These are phyloP conservation scores for Alethe diademata DNA, from an alignment of 2,113 vertebrate species.

Conservation along the genomic window DNA sequence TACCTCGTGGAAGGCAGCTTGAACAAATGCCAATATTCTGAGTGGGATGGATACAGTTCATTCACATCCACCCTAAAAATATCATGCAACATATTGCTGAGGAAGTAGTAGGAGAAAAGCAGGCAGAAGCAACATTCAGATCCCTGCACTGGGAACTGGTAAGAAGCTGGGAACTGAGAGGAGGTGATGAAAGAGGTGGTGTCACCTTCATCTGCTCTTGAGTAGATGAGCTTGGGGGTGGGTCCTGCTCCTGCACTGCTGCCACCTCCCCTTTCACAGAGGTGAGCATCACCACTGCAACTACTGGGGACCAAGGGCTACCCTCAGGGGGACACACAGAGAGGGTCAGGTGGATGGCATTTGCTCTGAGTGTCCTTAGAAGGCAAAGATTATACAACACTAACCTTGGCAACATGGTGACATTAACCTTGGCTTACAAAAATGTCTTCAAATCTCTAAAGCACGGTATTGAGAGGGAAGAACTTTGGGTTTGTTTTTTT, in stretches of 20 bases:
- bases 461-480: neutral
- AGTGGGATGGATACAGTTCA: constrained; percentile 9
- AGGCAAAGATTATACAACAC: neutral
- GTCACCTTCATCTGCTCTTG: neutral
- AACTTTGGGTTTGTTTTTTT: neutral
- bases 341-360: neutral
- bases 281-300: accelerated
- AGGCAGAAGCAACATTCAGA: neutral
- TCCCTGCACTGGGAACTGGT: neutral
- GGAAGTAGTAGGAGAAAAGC: constrained; percentile 6
- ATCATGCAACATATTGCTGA: constrained; percentile 16
- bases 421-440: neutral
- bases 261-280: neutral
- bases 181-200: neutral
- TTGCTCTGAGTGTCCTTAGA: neutral
- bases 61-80: constrained; percentile 43
- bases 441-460: neutral
- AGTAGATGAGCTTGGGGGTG: neutral
- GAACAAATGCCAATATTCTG: constrained; percentile 9
- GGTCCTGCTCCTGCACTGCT: neutral
- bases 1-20: neutral
- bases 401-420: neutral
- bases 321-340: neutral
- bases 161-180: neutral
- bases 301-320: neutral